Evolutionary conservation across 2,797 vertebrate species (phyloP).

Genomic region (Enteromius trimaculatus): DNA sequence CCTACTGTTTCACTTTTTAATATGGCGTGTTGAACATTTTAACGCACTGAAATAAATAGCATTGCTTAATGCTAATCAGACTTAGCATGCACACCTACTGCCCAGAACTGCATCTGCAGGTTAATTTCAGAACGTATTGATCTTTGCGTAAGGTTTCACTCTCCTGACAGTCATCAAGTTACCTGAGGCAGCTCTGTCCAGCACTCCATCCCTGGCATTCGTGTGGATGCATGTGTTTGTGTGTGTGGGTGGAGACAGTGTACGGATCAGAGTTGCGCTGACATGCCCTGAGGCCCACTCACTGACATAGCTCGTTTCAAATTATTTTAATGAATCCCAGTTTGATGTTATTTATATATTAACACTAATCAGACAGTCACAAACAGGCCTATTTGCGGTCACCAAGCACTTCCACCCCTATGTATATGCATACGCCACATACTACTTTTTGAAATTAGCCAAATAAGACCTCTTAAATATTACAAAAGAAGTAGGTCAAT

Average conservation of each 20-base stretch:
- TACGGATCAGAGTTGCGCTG: slow-evolving; percentile 48
- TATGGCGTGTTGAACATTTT: neutral
- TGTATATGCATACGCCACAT: neutral
- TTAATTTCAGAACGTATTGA: slow-evolving; percentile 57
- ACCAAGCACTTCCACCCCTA: slow-evolving; percentile 23
- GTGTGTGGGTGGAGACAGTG: slow-evolving; percentile 37
- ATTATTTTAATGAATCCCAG: slow-evolving; percentile 61
- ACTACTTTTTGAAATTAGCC: slow-evolving; percentile 42
- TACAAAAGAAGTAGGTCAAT: slow-evolving; percentile 33
- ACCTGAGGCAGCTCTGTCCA: slow-evolving; percentile 58
- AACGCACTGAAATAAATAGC: neutral
- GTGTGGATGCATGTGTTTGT: slow-evolving; percentile 41
- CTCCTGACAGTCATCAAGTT: slow-evolving; percentile 52
- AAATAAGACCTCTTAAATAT: slow-evolving; percentile 36
- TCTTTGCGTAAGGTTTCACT: slow-evolving; percentile 48
- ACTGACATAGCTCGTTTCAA: slow-evolving; percentile 61
- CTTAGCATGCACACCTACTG: slow-evolving; percentile 25
- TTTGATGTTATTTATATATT: slow-evolving; percentile 55
- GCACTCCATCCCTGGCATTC: slow-evolving; percentile 36
- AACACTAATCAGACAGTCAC: slow-evolving; percentile 54
- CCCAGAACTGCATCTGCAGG: slow-evolving; percentile 25
- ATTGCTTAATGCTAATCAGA: slow-evolving; percentile 41
- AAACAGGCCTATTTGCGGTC: slow-evolving; percentile 46
- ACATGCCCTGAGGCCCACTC: slow-evolving; percentile 55
- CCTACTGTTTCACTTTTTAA: slow-evolving; percentile 1